Conservation (phyloP, 2,797 vertebrate species). For the Tangara arthus region DNA sequence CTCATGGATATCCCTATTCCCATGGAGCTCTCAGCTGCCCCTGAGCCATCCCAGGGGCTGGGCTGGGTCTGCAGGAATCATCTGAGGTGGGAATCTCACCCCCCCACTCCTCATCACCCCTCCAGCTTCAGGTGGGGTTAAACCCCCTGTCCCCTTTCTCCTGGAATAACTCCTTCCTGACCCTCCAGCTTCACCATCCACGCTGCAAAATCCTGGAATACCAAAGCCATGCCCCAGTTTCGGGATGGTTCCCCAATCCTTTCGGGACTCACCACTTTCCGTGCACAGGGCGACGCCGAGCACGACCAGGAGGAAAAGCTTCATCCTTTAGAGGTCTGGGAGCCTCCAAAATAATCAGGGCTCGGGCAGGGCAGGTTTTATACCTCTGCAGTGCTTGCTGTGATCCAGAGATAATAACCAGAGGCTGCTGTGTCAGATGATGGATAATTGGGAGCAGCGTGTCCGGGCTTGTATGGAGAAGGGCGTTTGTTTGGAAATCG, state of each 20-base stretch:
- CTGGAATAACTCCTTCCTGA: neutral
- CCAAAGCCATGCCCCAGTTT: neutral
- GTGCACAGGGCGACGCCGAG: neutral
- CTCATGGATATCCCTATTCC: neutral
- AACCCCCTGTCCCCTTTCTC: neutral
- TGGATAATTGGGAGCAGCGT: neutral
- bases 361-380: conserved; percentile 21
- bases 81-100: neutral
- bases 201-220: neutral
- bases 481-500: neutral
- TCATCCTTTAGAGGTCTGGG: conserved; percentile 24
- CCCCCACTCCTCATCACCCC: neutral
- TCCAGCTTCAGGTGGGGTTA: neutral
- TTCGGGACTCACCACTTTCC: neutral
- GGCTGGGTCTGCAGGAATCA: neutral
- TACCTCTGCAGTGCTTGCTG: conserved; percentile 17
- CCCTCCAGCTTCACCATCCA: neutral
- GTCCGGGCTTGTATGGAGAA: neutral
- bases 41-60: neutral
- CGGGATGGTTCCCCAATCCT: neutral
- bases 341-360: neutral
- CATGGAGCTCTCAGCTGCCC: neutral
- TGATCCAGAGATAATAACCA: neutral
- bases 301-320: conserved; percentile 14
- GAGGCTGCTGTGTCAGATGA: neutral